These are phyloP conservation scores for Falco berigora DNA, from an alignment of 2,797 vertebrate genomes.

Conservation along the genomic window DNA sequence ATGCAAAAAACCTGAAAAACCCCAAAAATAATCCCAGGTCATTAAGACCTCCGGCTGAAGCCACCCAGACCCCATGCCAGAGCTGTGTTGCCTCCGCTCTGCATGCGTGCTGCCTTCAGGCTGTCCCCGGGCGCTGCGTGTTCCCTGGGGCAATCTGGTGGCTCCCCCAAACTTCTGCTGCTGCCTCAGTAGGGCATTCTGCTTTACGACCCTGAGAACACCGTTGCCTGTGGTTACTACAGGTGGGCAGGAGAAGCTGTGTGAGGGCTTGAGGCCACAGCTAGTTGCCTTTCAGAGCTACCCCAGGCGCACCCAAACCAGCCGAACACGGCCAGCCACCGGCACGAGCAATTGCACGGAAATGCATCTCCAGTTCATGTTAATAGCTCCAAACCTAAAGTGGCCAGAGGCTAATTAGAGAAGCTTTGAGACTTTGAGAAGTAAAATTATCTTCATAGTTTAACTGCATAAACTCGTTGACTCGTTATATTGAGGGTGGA, in stretches of 20 bases:
- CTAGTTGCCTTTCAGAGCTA: background rate
- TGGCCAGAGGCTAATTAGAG: background rate
- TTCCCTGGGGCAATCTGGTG: background rate
- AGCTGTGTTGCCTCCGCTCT: background rate
- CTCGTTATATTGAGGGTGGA: background rate
- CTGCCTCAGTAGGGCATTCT: background rate
- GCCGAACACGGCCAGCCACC: fast-evolving
- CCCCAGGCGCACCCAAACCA: background rate
- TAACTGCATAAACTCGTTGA: background rate
- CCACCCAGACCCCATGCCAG: background rate
- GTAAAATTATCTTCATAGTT: background rate
- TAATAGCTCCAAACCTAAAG: background rate
- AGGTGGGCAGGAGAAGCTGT: background rate
- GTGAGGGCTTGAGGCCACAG: background rate
- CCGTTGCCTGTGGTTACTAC: background rate
- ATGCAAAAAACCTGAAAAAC: background rate
- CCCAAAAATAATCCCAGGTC: background rate
- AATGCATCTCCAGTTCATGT: background rate
- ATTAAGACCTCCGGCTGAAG: background rate
- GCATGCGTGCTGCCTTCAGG: background rate
- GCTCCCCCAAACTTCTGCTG: background rate
- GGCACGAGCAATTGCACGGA: background rate
- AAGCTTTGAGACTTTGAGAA: background rate
- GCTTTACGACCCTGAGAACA: background rate
- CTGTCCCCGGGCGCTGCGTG: background rate